Percentiles rank a stretch among this genome's conserved stretches.
phyloP scores from a whole-genome alignment of 23 tunicate species.

The Trididemnum nubilum region DNA sequence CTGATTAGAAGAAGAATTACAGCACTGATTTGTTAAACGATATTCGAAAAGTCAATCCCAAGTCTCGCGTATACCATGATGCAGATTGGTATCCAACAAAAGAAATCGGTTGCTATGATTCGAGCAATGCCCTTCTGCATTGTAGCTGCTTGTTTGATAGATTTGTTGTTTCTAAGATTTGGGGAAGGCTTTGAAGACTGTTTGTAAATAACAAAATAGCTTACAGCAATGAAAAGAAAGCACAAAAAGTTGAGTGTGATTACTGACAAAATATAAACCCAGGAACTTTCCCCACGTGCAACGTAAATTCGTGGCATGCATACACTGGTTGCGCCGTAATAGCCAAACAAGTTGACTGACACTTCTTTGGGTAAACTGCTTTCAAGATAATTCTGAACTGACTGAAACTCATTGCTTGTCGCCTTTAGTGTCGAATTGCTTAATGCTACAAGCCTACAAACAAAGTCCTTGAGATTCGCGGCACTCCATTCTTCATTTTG shows the following conservation, averaged over 20 bases:
- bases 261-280: slow-evolving; percentile 31
- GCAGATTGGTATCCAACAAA: no score
- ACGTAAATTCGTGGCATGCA: slow-evolving; percentile 51
- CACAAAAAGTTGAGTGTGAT: slow-evolving; percentile 36
- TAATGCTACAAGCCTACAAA: background rate
- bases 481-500: background rate
- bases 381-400: background rate
- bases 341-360: slow-evolving; percentile 34
- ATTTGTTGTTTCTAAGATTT: no score
- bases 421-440: background rate
- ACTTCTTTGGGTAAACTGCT: background rate
- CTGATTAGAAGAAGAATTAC: no score
- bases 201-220: background rate
- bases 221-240: no score
- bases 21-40: no score
- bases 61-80: no score
- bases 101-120: no score
- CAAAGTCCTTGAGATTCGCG: background rate
- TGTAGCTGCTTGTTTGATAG: no score
- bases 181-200: no score
- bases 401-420: background rate
- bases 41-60: no score
- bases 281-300: slow-evolving; percentile 11
- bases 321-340: slow-evolving; percentile 47
- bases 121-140: no score